Percentiles rank a stretch among this genome's conserved stretches.
phyloP scores from a whole-genome alignment of 2,888 invertebrate species.

The Lysandra coridon region DNA sequence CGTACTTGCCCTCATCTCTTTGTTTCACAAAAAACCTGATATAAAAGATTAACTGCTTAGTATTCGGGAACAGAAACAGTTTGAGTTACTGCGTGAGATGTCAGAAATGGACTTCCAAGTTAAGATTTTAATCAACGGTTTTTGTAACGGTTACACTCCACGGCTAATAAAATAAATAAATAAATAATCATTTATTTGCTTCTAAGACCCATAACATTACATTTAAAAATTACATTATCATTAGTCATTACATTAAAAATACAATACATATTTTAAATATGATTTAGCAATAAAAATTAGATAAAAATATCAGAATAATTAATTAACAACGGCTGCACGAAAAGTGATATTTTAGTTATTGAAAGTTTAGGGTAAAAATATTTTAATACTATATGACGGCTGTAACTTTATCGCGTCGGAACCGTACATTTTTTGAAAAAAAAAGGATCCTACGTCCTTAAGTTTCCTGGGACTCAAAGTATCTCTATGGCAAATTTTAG shows the following conservation, averaged over 20 bases:
- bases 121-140: constrained; percentile 34
- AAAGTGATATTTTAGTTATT: neutral
- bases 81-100: constrained; percentile 56
- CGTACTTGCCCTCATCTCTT: constrained; percentile 72
- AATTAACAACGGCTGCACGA: neutral
- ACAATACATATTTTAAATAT: too few species aligned
- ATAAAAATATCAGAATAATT: constrained; percentile 4
- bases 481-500: neutral
- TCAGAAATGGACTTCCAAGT: constrained; percentile 45
- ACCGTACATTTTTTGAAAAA: neutral
- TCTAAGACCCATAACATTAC: too few species aligned
- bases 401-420: neutral
- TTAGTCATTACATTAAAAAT: too few species aligned
- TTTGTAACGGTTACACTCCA: constrained; percentile 9
- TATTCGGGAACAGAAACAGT: constrained; percentile 65
- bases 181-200: too few species aligned
- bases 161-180: neutral
- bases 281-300: too few species aligned
- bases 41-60: constrained; percentile 80
- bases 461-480: neutral
- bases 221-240: too few species aligned
- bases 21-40: constrained; percentile 77
- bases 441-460: neutral
- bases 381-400: too few species aligned
- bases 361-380: neutral